Conservation (phyloP, 2,797 vertebrate genomes). For the Sebastes trivittatus region DNA sequence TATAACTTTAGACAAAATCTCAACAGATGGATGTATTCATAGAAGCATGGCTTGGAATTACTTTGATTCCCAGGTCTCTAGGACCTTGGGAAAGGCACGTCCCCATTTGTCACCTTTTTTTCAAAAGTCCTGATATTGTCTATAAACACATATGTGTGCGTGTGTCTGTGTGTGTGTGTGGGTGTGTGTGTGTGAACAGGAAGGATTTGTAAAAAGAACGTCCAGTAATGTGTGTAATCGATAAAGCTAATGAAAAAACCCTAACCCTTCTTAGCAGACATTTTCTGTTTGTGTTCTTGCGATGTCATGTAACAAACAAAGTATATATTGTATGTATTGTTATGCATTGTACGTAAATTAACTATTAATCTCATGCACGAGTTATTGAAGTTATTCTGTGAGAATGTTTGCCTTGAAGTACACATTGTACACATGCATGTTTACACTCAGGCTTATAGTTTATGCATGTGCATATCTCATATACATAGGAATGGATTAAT, state of each 20-base stretch:
- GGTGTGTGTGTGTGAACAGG: background rate
- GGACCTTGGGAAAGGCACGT: no score
- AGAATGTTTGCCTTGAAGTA: conserved; percentile 16
- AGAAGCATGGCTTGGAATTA: no score
- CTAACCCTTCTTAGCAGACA: background rate
- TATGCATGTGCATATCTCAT: conserved; percentile 11
- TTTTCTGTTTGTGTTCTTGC: background rate
- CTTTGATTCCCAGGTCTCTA: background rate
- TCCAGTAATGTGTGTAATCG: background rate
- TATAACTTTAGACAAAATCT: no score
- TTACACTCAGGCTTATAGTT: background rate
- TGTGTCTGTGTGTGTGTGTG: no score
- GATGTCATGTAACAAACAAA: background rate
- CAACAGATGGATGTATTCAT: no score
- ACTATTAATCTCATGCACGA: background rate
- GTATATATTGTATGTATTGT: background rate
- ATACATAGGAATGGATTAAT: background rate
- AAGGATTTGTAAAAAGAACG: conserved; percentile 15
- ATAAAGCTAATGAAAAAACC: background rate
- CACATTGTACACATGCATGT: background rate
- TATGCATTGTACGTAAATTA: background rate
- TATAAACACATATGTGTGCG: no score
- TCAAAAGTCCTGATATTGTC: no score
- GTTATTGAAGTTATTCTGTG: background rate
- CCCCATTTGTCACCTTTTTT: no score